phyloP scores from a whole-genome alignment of 2,797 vertebrate species.

The Ispidina picta region DNA sequence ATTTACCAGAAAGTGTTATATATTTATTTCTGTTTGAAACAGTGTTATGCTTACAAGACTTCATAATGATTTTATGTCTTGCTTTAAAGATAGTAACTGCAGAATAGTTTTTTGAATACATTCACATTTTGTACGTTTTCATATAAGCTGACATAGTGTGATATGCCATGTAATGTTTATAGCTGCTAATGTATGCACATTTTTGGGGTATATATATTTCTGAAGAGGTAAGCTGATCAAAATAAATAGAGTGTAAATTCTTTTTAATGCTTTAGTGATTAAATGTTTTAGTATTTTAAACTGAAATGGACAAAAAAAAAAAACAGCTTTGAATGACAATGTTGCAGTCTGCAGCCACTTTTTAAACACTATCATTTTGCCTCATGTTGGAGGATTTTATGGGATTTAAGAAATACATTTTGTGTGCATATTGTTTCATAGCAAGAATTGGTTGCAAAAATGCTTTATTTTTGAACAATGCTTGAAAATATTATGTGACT shows the following conservation, averaged over 20 bases:
- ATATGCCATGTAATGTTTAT: constrained; percentile 91
- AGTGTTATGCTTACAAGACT: constrained; percentile 90
- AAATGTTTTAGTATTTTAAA: constrained; percentile 90
- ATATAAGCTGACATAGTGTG: constrained; percentile 97
- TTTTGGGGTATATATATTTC: constrained; percentile 95
- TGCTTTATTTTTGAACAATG: constrained; percentile 94
- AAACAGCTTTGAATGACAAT: constrained; percentile 78
- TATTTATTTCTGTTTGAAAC: constrained; percentile 89
- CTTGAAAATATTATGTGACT: constrained; percentile 89
- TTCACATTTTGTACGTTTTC: constrained; percentile 99
- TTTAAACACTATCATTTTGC: constrained; percentile 81
- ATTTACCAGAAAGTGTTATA: constrained; percentile 91
- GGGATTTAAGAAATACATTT: constrained; percentile 82
- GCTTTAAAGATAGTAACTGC: constrained; percentile 90
- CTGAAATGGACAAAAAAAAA: constrained; percentile 83
- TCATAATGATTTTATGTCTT: constrained; percentile 90
- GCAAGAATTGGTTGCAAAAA: constrained; percentile 90
- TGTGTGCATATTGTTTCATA: constrained; percentile 92
- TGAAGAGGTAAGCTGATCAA: constrained; percentile 92
- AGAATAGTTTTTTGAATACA: constrained; percentile 95
- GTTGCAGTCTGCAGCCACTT: constrained; percentile 80
- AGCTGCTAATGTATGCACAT: constrained; percentile 97
- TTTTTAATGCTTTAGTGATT: constrained; percentile 91
- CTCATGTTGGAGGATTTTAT: constrained; percentile 84
- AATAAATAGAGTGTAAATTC: constrained; percentile 86